Evolutionary conservation across 2,888 invertebrate species (phyloP).

Genomic region (Lapara coniferarum): DNA sequence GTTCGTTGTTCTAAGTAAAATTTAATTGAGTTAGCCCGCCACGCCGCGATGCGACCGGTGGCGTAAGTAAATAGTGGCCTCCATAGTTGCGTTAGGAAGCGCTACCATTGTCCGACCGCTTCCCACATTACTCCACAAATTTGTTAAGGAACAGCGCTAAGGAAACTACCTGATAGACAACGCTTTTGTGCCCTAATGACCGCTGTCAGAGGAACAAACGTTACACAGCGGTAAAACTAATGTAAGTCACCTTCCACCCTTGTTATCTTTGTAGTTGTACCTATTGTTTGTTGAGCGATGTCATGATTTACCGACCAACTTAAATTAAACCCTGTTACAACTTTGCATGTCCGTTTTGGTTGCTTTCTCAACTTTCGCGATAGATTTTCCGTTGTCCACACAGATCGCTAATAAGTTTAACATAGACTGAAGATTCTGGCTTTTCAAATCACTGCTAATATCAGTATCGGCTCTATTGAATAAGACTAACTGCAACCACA

Average conservation of each 20-base stretch:
- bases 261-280: constrained; percentile 66
- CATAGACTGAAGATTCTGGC: no score
- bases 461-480: no score
- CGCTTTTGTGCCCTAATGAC: constrained; percentile 77
- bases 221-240: constrained; percentile 63
- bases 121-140: constrained; percentile 67
- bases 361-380: no score
- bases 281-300: constrained; percentile 66
- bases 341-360: constrained; percentile 6
- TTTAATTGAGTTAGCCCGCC: constrained; percentile 36
- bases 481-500: no score
- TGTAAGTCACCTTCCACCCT: constrained; percentile 66
- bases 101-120: constrained; percentile 57
- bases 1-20: constrained; percentile 34
- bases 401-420: no score
- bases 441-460: no score
- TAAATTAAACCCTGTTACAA: constrained; percentile 33
- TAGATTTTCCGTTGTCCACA: no score
- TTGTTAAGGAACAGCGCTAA: constrained; percentile 65
- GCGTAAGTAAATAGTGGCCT: constrained; percentile 45
- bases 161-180: constrained; percentile 75
- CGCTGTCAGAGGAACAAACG: constrained; percentile 74
- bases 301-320: constrained; percentile 55
- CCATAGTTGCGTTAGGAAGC: constrained; percentile 46
- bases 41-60: constrained; percentile 34